Percentiles rank a stretch among this genome's conserved stretches.
Conservation (phyloP, 1,140 invertebrate species). For the Drosophila ercepeae region DNA sequence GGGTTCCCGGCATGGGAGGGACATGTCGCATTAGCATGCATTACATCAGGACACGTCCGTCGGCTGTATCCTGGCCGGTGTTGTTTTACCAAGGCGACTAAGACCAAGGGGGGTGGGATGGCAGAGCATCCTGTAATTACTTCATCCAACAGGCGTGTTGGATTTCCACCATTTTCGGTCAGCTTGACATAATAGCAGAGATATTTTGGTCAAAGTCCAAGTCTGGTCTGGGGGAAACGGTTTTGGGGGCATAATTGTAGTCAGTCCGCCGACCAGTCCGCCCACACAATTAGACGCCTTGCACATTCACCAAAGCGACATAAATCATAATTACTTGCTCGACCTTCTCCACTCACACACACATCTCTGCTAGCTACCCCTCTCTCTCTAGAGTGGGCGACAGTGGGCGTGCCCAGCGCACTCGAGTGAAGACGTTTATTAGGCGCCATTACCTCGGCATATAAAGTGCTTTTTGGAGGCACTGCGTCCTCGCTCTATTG, state of each 20-base stretch:
- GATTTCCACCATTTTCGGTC: constrained; percentile 69
- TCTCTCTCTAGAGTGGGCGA: neutral
- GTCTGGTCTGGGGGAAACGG: neutral
- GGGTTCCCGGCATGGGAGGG: neutral
- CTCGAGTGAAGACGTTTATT: constrained; percentile 77
- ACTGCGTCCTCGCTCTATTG: constrained; percentile 10
- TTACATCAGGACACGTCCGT: constrained; percentile 51
- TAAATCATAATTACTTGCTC: constrained; percentile 76
- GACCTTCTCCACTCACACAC: constrained; percentile 19
- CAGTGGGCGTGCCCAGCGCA: constrained; percentile 32
- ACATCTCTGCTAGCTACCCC: constrained; percentile 1
- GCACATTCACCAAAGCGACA: constrained; percentile 61
- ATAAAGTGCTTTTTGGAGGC: constrained; percentile 70
- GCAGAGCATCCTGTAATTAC: constrained; percentile 63
- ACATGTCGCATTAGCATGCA: constrained; percentile 60
- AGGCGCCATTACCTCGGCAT: constrained; percentile 75
- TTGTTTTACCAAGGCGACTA: constrained; percentile 19
- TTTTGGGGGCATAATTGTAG: constrained; percentile 70
- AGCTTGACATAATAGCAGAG: constrained; percentile 38
- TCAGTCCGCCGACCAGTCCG: constrained; percentile 29
- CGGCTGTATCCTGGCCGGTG: constrained; percentile 9
- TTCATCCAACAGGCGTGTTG: constrained; percentile 62
- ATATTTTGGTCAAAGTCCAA: constrained; percentile 7
- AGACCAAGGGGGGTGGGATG: neutral
- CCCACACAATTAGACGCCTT: constrained; percentile 72